Base-by-base conservation (phyloP, 2,888 invertebrate genomes). In the Cephalotes varians region DNA sequence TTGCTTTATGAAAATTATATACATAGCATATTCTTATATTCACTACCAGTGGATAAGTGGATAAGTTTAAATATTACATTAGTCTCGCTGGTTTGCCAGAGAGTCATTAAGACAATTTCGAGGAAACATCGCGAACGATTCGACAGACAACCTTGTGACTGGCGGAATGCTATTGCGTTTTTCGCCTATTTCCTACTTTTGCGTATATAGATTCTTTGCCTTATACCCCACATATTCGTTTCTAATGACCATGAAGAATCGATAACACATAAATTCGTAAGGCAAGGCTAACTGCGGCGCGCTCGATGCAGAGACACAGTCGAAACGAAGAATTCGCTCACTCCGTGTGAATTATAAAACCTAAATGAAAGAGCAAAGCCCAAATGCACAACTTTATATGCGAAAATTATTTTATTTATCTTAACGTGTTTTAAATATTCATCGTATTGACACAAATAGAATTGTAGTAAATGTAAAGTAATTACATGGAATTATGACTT, bases 231-330 rank as follows among this genome's bases (percentile, higher is more conserved):
- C 77, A 86, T 69, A 81, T 86, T 25, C 58, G 69, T 85, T 87
- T 85, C 85, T 88, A 91, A 91, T 76, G 87, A 91, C 87, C 86
- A 81, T 56, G 77, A 73, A 34, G 37, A 90, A 92, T 93, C 93
- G 86, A 93, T 93, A 90, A 69, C 54, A 85, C 83, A 86, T 89
- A 83, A 91, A 92, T 92, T 91, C 77, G 88, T 91, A 85, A 92
- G 87, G 76, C 84, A 80, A 81, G 81, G 85, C 84, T 87, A 92
- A 86, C 85, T 83, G 84, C 81, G 44, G 44, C 85, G 44, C 85
- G 87, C 62, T 90, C 90, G 84, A 89, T 90, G 89, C 34, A 65
- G 49, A 69, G 83, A 79, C 80, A 74, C 25, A 47, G 21, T 54
- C 51, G 54, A 73, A 65, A 73, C 74, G 72, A 83, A 73, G 56